Percentiles rank a stretch among this genome's conserved stretches.
These are phyloP conservation scores for Macroramphosus scolopax DNA, from an alignment of 2,797 vertebrate species.

Conservation along the genomic window DNA sequence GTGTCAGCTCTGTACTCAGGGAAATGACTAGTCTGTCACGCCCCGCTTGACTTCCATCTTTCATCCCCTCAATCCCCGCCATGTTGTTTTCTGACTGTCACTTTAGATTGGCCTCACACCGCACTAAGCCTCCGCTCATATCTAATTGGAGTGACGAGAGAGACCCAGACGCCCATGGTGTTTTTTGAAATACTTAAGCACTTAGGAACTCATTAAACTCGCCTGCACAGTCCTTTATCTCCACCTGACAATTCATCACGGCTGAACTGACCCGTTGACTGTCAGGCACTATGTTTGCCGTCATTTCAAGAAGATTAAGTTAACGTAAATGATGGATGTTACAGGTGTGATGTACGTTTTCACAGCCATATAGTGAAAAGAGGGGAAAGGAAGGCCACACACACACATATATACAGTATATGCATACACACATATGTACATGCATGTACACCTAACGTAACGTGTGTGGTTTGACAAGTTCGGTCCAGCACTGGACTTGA, in stretches of 20 bases:
- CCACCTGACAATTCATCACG: conserved; percentile 41
- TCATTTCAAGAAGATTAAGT: no score
- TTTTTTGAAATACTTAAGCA: conserved; percentile 42
- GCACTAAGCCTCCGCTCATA: conserved; percentile 58
- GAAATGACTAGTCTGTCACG: conserved; percentile 63
- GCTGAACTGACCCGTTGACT: no score
- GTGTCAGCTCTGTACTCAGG: conserved; percentile 47
- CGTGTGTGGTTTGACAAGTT: no score
- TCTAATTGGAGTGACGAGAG: conserved; percentile 64
- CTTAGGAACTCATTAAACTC: conserved; percentile 58
- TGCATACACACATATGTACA: no score
- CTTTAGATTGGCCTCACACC: conserved; percentile 59
- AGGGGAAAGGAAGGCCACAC: no score
- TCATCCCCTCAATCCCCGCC: conserved; percentile 53
- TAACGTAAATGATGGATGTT: no score
- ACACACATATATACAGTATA: no score
- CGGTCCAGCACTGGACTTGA: no score
- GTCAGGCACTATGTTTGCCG: no score
- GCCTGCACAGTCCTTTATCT: conserved; percentile 43
- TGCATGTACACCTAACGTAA: no score
- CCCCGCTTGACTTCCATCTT: conserved; percentile 60
- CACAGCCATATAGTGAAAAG: no score
- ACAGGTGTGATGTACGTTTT: no score
- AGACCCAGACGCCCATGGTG: conserved; percentile 37
- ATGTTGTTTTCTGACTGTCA: conserved; percentile 68